Evolutionary conservation across 2,797 vertebrate genomes (phyloP).

Genomic region (Clamator glandarius): DNA sequence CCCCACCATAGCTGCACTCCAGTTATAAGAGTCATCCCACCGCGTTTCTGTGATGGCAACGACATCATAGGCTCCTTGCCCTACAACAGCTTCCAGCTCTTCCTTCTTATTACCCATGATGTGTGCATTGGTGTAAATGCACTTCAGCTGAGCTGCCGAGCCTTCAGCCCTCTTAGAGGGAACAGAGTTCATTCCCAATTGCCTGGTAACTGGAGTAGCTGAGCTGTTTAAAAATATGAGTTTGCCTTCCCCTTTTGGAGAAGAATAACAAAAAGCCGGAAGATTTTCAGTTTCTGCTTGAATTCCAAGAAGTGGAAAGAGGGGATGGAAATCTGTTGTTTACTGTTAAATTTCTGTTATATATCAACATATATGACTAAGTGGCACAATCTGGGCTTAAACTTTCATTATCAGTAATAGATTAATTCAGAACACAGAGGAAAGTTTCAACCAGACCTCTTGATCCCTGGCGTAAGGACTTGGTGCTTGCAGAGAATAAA

Average conservation of each 20-base stretch:
- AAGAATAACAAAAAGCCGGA: neutral
- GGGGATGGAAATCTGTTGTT: conserved; percentile 26
- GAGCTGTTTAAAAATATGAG: neutral
- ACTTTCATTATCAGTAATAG: neutral
- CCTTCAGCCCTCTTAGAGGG: no score
- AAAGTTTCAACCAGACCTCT: neutral
- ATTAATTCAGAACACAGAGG: neutral
- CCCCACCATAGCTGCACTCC: no score
- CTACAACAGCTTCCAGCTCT: no score
- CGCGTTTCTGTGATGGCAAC: no score
- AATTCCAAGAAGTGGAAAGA: neutral
- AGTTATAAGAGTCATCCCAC: no score
- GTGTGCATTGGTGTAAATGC: no score
- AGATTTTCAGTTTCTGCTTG: neutral
- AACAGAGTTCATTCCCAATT: no score
- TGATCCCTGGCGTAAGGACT: neutral
- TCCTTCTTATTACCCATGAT: no score
- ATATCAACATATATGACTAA: neutral
- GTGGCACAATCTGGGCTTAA: neutral
- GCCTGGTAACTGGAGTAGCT: no score
- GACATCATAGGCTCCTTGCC: no score
- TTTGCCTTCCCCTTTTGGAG: neutral
- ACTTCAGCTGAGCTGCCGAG: no score
- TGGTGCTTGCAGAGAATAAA: neutral
- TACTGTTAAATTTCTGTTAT: neutral